A percentile compares a stretch with the other conserved stretches of the same genome.
Evolutionary conservation across 2,888 invertebrate species (phyloP).

Genomic region (Apamea epomidion): DNA sequence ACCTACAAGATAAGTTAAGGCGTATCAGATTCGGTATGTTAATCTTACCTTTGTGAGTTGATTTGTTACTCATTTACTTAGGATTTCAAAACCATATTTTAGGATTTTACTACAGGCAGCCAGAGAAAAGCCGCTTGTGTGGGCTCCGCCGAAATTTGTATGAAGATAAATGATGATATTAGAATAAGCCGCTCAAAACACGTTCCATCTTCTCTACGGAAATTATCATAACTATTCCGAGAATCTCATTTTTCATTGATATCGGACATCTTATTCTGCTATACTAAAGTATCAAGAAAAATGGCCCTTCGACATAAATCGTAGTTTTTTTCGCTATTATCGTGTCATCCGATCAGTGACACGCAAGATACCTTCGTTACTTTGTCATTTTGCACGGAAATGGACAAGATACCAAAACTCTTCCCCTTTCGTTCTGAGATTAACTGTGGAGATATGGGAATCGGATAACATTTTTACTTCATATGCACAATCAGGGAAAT

Average conservation of each 20-base stretch:
- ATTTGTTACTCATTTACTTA: not conserved
- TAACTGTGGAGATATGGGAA: slow-evolving; percentile 19
- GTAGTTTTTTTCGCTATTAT: slow-evolving; percentile 50
- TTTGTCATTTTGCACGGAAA: slow-evolving; percentile 36
- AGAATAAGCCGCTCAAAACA: slow-evolving; percentile 26
- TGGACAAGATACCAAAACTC: slow-evolving; percentile 36
- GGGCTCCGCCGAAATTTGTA: not conserved
- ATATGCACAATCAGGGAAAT: not conserved
- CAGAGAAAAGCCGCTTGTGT: not conserved
- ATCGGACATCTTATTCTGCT: slow-evolving; percentile 57
- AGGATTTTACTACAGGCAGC: not conserved
- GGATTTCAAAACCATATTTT: slow-evolving; percentile 1
- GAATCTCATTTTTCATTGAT: slow-evolving; percentile 55
- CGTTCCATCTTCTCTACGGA: slow-evolving; percentile 9
- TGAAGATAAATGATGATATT: slow-evolving; percentile 15
- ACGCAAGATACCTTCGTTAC: slow-evolving; percentile 59
- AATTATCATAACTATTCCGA: slow-evolving; percentile 57
- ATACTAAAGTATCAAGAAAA: slow-evolving; percentile 42
- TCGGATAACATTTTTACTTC: not conserved
- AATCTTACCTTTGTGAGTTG: not conserved
- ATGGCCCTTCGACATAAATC: slow-evolving; percentile 56
- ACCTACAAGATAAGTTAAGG: not conserved
- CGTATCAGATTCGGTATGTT: not conserved
- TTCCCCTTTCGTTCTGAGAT: slow-evolving; percentile 23
- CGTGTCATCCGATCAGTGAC: slow-evolving; percentile 58